phyloP scores from a whole-genome alignment of 2,113 vertebrate genomes.

The Cariama cristata region DNA sequence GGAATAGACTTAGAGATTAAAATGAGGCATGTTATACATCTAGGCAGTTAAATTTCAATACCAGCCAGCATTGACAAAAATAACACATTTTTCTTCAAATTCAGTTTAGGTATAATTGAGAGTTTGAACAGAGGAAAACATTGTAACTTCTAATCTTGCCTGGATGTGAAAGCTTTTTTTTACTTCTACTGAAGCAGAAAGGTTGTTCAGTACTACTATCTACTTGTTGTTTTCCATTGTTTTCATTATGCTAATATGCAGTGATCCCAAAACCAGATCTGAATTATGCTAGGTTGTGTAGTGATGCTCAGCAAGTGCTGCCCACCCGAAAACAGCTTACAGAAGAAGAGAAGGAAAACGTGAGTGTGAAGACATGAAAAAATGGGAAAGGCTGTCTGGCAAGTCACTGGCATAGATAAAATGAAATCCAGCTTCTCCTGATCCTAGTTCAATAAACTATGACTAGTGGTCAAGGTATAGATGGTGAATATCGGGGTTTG shows the following conservation, averaged over 20 bases:
- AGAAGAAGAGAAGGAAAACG: neutral
- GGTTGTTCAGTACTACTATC: neutral
- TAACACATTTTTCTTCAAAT: neutral
- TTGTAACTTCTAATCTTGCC: neutral
- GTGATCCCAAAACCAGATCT: fast-evolving
- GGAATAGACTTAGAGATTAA: neutral
- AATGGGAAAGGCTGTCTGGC: neutral
- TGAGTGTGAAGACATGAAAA: fast-evolving
- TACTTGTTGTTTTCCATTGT: neutral
- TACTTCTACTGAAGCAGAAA: neutral
- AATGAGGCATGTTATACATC: neutral
- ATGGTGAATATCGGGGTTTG: neutral
- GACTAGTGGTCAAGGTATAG: neutral
- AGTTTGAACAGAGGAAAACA: neutral
- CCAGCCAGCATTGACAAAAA: neutral
- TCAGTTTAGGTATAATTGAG: neutral
- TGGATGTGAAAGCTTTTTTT: neutral
- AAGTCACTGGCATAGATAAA: neutral
- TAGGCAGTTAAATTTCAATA: neutral
- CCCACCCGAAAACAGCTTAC: neutral
- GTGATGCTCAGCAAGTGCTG: neutral
- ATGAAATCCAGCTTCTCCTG: neutral
- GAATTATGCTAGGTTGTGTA: neutral
- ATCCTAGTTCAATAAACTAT: neutral
- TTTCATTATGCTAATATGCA: neutral